These are phyloP conservation scores for Agrotis segetum DNA, from an alignment of 2,888 invertebrate genomes.

Conservation along the genomic window DNA sequence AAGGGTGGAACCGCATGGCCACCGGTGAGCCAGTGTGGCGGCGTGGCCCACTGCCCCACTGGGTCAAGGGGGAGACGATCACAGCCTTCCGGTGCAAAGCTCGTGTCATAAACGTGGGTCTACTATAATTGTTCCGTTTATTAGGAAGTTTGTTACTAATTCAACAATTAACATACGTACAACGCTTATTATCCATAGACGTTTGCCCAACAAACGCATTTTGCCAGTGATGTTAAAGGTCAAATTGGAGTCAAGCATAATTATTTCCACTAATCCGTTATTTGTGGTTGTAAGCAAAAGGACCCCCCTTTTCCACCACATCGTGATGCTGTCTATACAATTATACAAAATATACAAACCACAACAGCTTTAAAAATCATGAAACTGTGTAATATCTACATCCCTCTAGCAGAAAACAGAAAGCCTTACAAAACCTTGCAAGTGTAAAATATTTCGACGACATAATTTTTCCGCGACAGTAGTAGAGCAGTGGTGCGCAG, in stretches of 20 bases:
- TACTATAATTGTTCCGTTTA: not conserved
- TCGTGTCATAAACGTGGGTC: constrained; percentile 5
- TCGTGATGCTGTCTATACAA: no score
- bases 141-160: not conserved
- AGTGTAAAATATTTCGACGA: constrained; percentile 16
- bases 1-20: constrained; percentile 17
- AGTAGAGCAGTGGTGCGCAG: constrained; percentile 1
- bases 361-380: not conserved
- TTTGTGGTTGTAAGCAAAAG: no score
- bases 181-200: not conserved
- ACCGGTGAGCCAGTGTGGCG: no score
- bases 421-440: not conserved
- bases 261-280: not conserved
- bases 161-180: no score
- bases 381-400: not conserved
- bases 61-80: constrained; percentile 8
- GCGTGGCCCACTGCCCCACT: not conserved
- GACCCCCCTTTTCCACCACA: no score
- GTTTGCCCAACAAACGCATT: not conserved
- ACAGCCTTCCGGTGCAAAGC: constrained; percentile 1
- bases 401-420: not conserved
- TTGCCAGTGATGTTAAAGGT: no score
- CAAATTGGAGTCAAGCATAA: no score
- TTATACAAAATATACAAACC: not conserved
- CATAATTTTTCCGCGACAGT: constrained; percentile 24